Base-by-base conservation (phyloP, 2,113 vertebrate genomes). In the Xiphophorus couchianus region DNA sequence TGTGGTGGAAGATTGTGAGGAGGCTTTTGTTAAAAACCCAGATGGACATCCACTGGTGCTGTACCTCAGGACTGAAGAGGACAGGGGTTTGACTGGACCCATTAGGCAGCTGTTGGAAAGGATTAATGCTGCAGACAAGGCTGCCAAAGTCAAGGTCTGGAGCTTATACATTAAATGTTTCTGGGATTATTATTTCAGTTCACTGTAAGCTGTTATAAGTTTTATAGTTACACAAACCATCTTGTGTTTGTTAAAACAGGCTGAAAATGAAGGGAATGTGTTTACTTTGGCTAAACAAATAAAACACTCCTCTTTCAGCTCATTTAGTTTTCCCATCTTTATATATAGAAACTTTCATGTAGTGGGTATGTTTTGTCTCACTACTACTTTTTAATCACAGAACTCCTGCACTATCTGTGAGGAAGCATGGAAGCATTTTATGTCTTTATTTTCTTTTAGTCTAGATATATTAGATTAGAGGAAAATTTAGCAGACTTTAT, bases 11-110 rank as follows among this genome's bases (percentile, higher is more conserved):
- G 97, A 99, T 84, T 96, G 95, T 78, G 96, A 99, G 85, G 97
- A 99, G 91, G 96, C 96, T 35, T 98, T 98, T 88, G 93, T 99
- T 90, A 96, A 94, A 92, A 98, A 96, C 85, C 90, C 96, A 9
- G 97, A 99, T 70, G 96, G 96, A 76, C 97, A 95, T 54, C 96
- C 97, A 2, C 92, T 96, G 30, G 92, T 99, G 66, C 94, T 99
- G 67, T 99, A 97, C 90, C 95, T 94, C 89, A 93, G 93, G 70
- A 91, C 90, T 12, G 94, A 93, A 62, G 93, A 94, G 31, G 94
- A 88, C 37, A 83, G 85, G 80, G 87, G 76, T 75, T 87, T 93
- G 84, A 95, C 95, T 0, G 90, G 87, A 30, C 88, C 94, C 8
- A 93, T 96, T 77, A 95, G 96, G 58, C 95, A 96, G n/a, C 84